Percentiles rank a stretch among this genome's conserved stretches.
Conservation (phyloP, 2,888 invertebrate genomes). For the Torymus tubicola region DNA sequence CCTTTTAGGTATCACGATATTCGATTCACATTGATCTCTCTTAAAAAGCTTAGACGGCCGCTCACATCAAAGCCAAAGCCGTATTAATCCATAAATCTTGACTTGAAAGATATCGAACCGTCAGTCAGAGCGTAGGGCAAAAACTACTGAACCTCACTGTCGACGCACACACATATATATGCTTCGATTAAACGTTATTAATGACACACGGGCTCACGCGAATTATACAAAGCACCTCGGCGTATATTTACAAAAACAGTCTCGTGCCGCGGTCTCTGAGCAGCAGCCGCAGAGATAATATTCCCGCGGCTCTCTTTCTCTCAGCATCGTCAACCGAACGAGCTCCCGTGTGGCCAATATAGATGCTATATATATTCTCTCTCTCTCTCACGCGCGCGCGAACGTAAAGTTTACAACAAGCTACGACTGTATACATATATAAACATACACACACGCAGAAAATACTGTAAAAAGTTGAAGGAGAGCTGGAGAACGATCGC, state of each 20-base stretch:
- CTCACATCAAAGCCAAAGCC: constrained; percentile 3
- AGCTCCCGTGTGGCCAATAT: too few species aligned
- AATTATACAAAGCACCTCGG: constrained; percentile 11
- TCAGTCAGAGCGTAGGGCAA: not conserved
- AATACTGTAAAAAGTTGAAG: not conserved
- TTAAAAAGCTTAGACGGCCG: constrained; percentile 15
- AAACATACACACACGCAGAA: too few species aligned
- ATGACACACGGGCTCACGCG: not conserved
- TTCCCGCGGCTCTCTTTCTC: constrained; percentile 20
- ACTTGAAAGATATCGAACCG: not conserved
- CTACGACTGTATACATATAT: too few species aligned
- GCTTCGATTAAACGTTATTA: constrained; percentile 18
- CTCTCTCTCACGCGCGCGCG: too few species aligned
- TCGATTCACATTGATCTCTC: too few species aligned
- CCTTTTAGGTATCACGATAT: too few species aligned
- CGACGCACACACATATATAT: not conserved
- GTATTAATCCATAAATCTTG: constrained; percentile 26
- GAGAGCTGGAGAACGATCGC: not conserved
- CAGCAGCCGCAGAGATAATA: not conserved
- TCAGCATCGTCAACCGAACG: constrained; percentile 9
- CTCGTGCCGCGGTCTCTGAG: too few species aligned
- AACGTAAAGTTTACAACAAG: too few species aligned
- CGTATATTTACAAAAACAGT: not conserved
- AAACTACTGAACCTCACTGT: too few species aligned
- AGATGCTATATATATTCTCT: too few species aligned